Evolutionary conservation across 2,113 vertebrate genomes (phyloP).

Genomic region (Pomatorhinus ruficollis): DNA sequence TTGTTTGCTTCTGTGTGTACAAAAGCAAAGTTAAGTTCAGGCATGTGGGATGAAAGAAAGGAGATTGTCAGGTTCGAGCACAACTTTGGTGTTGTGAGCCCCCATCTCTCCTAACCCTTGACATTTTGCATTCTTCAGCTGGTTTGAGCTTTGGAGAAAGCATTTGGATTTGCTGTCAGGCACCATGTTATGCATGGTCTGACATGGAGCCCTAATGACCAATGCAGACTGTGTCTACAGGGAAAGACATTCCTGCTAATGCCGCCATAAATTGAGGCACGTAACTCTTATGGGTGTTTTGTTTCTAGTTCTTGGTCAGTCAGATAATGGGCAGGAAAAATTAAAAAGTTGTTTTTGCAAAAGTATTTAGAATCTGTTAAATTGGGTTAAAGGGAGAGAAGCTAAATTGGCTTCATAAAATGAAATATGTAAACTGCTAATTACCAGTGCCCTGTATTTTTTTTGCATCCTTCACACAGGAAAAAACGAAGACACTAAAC

Average conservation of each 20-base stretch:
- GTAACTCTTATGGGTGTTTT: not conserved
- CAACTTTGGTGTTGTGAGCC: not conserved
- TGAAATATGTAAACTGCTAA: constrained; percentile 1
- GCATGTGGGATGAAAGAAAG: not conserved
- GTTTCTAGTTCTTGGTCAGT: not conserved
- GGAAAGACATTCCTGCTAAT: not conserved
- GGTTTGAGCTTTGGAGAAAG: not conserved
- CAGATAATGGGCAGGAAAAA: not conserved
- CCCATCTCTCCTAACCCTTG: not conserved
- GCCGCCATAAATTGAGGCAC: not conserved
- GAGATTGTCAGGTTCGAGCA: not conserved
- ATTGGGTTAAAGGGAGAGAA: not conserved
- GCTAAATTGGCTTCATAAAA: not conserved
- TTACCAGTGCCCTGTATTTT: constrained; percentile 35
- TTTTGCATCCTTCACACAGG: constrained; percentile 31
- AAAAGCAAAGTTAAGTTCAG: not conserved
- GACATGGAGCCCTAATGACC: not conserved
- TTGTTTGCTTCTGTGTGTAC: not conserved
- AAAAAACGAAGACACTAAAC: constrained; percentile 34
- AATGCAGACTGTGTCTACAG: not conserved
- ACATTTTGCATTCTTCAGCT: not conserved
- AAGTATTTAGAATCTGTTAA: not conserved
- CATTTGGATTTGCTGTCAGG: not conserved
- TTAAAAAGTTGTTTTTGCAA: not conserved
- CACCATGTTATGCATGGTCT: not conserved